Evolutionary conservation across 2,113 vertebrate genomes (phyloP), one percentile per base, ranked within the genome.

Genomic region (Heterotilapia buettikoferi): DNA sequence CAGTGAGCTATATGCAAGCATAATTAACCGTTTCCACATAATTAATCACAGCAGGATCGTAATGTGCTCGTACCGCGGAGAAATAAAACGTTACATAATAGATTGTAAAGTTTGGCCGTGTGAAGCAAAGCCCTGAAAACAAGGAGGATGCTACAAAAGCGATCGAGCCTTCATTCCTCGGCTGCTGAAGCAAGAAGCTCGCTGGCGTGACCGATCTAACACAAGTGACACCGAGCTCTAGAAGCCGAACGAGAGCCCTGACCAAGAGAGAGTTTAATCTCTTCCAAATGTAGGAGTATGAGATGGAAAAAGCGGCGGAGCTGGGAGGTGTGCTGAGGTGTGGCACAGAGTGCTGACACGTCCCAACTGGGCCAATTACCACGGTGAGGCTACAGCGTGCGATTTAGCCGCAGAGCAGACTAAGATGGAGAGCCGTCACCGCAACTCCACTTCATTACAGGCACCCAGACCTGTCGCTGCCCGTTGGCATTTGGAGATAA

Each of bases 301-400:
- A 84, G 79, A 90, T 87, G 92, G 92, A 92, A 93, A 94, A 91
- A 88, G 90, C 4, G 12, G 79, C 11, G n/a, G 80, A 57, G 76
- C 21, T 86, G 88, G 92, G 90, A 86, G 93, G 92, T 94, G 91
- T 90, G 86, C 18, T 68, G 91, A 94, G 90, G 93, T 94, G 93
- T 90, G 93, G 90, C 92, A 31, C 57, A 3, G 57, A 90, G 85
- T 82, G 90, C 91, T 90, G 86, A 94, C 93, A 94, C 38, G 86
- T 92, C 88, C 93, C 93, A 88, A 83, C 71, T 84, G 92, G 88
- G 85, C 93, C 95, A 94, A 93, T 94, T 93, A 94, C 82, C 89
- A 78, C 21, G 78, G 80, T 78, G 85, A 87, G 84, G 78, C 85
- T 80, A 40, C 87, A 88, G 88, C 40, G 83, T 83, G 86, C 10